Percentiles rank a stretch among this genome's conserved stretches.
These are phyloP conservation scores for Panorpa germanica DNA, from an alignment of 2,888 invertebrate species.

Conservation along the genomic window DNA sequence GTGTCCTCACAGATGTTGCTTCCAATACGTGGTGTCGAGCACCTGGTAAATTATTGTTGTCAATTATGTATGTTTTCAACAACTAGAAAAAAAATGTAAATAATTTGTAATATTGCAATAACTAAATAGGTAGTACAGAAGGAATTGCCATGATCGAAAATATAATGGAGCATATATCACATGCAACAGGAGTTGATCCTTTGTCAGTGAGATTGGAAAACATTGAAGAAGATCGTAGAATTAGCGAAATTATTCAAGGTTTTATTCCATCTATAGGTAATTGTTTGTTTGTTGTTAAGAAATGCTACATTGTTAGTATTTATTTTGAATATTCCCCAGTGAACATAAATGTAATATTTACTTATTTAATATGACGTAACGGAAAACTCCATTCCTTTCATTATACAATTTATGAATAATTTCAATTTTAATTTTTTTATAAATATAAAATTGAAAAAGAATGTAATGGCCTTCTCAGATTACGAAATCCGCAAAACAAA, in stretches of 20 bases:
- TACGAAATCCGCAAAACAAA: conserved; percentile 29
- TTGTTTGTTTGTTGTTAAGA: neutral
- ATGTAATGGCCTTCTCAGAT: conserved; percentile 34
- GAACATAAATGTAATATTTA: too few species aligned
- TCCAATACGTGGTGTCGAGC: conserved; percentile 47
- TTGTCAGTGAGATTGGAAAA: conserved; percentile 35
- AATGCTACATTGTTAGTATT: too few species aligned
- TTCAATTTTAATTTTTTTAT: too few species aligned
- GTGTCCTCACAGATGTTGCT: conserved; percentile 42
- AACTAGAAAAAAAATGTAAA: too few species aligned
- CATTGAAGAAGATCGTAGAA: conserved; percentile 17
- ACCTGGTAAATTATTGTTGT: conserved; percentile 36
- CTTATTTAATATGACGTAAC: too few species aligned
- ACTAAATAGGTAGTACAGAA: conserved; percentile 38
- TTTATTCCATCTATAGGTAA: conserved; percentile 10
- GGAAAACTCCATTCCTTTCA: too few species aligned
- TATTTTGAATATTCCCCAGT: neutral
- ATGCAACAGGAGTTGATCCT: conserved; percentile 31
- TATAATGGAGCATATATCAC: conserved; percentile 48
- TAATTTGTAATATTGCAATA: too few species aligned
- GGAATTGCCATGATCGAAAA: conserved; percentile 34
- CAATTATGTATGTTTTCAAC: too few species aligned
- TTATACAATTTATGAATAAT: too few species aligned
- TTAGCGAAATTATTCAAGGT: conserved; percentile 10
- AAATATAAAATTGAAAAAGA: conserved; percentile 33